phyloP scores from a whole-genome alignment of 1,140 invertebrate genomes.

The Drosophila asahinai region DNA sequence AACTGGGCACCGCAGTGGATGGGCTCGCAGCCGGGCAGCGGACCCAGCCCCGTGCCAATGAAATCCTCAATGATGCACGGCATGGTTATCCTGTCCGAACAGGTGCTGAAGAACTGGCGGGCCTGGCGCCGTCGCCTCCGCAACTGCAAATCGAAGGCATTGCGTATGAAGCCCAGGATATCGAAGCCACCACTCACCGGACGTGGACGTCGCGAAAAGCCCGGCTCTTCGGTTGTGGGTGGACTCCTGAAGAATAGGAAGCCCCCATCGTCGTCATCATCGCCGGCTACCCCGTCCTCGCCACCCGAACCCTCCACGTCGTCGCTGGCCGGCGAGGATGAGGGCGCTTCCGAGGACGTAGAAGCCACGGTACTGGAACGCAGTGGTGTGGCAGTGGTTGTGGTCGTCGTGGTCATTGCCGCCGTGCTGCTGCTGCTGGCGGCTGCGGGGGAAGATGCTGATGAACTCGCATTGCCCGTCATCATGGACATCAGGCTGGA shows the following conservation, averaged over 20 bases:
- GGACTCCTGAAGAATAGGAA: constrained; percentile 56
- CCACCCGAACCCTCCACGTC: constrained; percentile 84
- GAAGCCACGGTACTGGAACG: constrained; percentile 54
- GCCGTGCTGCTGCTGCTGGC: constrained; percentile 28
- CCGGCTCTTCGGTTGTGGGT: constrained; percentile 42
- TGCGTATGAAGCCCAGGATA: constrained; percentile 57
- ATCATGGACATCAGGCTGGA: constrained; percentile 30
- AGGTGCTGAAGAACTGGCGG: constrained; percentile 86
- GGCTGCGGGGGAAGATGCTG: background rate
- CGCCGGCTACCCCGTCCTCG: constrained; percentile 27
- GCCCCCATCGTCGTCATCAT: constrained; percentile 37
- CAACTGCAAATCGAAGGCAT: constrained; percentile 49
- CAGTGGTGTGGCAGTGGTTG: constrained; percentile 45
- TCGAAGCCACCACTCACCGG: constrained; percentile 73
- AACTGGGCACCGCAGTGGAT: constrained; percentile 91
- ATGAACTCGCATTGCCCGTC: constrained; percentile 23
- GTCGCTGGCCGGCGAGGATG: constrained; percentile 60
- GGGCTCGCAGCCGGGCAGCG: constrained; percentile 85
- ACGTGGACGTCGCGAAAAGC: constrained; percentile 65
- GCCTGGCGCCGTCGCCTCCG: constrained; percentile 61
- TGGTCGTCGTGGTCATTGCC: constrained; percentile 29
- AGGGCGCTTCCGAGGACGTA: constrained; percentile 8
- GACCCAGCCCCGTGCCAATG: constrained; percentile 87
- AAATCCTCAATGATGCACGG: constrained; percentile 94
- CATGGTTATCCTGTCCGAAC: constrained; percentile 90